Conservation (phyloP, 2,888 invertebrate species). For the Malachius bipustulatus region DNA sequence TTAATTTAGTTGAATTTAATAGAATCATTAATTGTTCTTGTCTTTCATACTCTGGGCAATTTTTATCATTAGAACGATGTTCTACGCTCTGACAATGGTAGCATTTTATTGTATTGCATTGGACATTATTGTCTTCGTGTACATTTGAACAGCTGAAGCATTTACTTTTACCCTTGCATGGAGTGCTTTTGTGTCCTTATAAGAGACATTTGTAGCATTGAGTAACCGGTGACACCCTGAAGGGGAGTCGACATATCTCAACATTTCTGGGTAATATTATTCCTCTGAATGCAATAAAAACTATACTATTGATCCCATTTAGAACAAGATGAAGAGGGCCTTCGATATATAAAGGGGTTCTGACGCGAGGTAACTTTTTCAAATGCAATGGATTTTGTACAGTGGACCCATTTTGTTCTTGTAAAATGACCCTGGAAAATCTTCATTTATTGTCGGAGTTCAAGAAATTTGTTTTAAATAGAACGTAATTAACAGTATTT, state of each 20-base stretch:
- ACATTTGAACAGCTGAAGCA: not conserved
- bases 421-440: no score
- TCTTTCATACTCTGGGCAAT: slow-evolving; percentile 2
- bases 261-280: not conserved
- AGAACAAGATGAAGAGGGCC: no score
- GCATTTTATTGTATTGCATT: not conserved
- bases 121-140: not conserved
- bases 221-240: not conserved
- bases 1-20: no score
- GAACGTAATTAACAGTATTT: no score
- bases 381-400: no score
- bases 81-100: not conserved
- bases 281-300: not conserved
- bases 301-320: no score
- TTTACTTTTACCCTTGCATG: not conserved
- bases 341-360: no score
- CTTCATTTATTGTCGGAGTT: no score
- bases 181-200: not conserved
- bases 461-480: no score
- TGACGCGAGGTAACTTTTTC: no score
- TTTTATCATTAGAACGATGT: not conserved
- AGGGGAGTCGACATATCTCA: not conserved
- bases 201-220: not conserved
- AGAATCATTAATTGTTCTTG: not conserved
- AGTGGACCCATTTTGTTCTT: no score